Conservation (phyloP, 2,797 vertebrate genomes). For the Numenius phaeopus region DNA sequence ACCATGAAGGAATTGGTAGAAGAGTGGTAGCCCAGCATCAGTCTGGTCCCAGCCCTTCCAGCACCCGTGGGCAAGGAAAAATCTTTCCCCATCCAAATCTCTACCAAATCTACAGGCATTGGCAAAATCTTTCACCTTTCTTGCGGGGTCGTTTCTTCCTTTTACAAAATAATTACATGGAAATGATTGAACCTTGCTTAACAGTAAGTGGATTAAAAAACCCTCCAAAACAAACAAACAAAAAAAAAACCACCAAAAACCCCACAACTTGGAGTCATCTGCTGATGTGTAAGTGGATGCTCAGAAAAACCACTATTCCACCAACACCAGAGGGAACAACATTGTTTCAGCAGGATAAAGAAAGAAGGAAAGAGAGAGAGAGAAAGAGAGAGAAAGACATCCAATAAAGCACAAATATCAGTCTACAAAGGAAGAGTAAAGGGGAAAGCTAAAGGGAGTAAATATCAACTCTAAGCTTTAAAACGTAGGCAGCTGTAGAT, state of each 20-base stretch:
- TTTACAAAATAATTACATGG: background rate
- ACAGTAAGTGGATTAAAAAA: background rate
- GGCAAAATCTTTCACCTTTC: background rate
- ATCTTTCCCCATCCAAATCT: background rate
- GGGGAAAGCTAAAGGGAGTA: background rate
- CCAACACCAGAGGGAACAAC: background rate
- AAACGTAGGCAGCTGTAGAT: background rate
- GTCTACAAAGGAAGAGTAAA: background rate
- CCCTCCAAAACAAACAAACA: background rate
- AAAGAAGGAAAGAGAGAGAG: background rate
- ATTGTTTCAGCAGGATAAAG: background rate
- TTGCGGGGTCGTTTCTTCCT: background rate
- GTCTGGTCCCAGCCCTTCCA: background rate
- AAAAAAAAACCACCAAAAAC: too few species aligned
- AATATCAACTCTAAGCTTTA: background rate
- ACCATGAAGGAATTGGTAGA: background rate
- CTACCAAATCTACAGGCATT: background rate
- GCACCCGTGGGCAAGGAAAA: background rate
- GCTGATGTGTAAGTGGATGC: background rate
- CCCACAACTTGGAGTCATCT: background rate
- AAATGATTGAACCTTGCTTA: background rate
- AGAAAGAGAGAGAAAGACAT: background rate
- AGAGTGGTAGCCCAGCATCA: background rate
- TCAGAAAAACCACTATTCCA: background rate
- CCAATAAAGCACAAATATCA: background rate